Conservation (phyloP, 1,140 invertebrate genomes). For the Coboldia fuscipes region DNA sequence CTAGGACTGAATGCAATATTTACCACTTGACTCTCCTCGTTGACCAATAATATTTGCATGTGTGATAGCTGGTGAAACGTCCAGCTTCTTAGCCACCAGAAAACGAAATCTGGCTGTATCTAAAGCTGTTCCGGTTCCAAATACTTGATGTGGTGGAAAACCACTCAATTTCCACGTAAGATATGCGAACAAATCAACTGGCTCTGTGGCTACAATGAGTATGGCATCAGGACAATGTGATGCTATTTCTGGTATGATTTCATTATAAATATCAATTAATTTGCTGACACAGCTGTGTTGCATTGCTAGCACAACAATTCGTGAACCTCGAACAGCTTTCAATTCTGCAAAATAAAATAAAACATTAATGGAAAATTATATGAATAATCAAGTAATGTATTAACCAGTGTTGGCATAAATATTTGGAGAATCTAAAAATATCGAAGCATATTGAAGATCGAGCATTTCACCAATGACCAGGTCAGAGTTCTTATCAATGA, state of each 20-base stretch:
- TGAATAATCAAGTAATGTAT: slow-evolving; percentile 5
- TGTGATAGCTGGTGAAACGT: slow-evolving; percentile 56
- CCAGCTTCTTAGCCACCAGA: slow-evolving; percentile 58
- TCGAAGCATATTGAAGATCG: slow-evolving; percentile 70
- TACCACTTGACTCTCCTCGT: slow-evolving; percentile 54
- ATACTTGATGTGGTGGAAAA: slow-evolving; percentile 61
- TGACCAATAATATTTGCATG: slow-evolving; percentile 82
- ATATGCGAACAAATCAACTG: slow-evolving; percentile 77
- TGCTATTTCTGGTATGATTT: slow-evolving; percentile 62
- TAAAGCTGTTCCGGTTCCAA: slow-evolving; percentile 79
- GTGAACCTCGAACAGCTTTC: slow-evolving; percentile 71
- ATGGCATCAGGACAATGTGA: slow-evolving; percentile 72
- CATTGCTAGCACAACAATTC: slow-evolving; percentile 67
- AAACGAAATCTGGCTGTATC: slow-evolving; percentile 81
- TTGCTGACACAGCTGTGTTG: no score
- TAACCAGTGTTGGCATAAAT: slow-evolving; percentile 48
- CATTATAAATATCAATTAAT: slow-evolving; percentile 74
- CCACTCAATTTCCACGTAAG: slow-evolving; percentile 86
- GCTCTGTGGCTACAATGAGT: slow-evolving; percentile 76
- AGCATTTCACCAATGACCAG: slow-evolving; percentile 76
- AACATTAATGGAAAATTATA: slow-evolving; percentile 54
- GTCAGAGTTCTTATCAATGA: slow-evolving; percentile 60
- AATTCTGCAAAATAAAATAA: slow-evolving; percentile 67
- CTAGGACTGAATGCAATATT: slow-evolving; percentile 6
- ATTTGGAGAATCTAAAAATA: slow-evolving; percentile 59